phyloP scores from a whole-genome alignment of 2,113 vertebrate species.

The Triplophysa tibetana region DNA sequence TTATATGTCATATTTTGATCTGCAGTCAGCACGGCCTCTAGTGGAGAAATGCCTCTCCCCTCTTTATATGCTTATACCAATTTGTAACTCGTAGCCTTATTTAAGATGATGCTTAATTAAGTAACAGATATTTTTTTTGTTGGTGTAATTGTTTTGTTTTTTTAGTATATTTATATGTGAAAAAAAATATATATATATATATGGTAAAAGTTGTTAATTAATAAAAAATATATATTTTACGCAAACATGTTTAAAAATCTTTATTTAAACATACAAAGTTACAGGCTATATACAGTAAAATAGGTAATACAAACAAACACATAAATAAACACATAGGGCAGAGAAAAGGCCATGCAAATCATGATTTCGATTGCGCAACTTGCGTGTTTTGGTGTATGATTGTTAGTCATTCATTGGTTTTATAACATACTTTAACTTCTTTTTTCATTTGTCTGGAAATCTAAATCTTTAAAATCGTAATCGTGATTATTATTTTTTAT shows the following conservation, averaged over 20 bases:
- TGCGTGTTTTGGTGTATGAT: too few relatives aligned
- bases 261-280: not conserved
- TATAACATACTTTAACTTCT: too few relatives aligned
- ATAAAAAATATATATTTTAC: not conserved
- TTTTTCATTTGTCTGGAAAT: not conserved
- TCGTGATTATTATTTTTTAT: not conserved
- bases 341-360: too few relatives aligned
- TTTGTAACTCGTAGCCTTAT: not conserved
- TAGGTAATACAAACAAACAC: not conserved
- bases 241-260: not conserved
- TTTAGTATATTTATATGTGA: constrained; percentile 73
- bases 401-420: too few relatives aligned
- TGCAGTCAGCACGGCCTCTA: constrained; percentile 74
- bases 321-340: not conserved
- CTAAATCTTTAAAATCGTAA: not conserved
- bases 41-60: constrained; percentile 56
- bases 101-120: not conserved
- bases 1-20: constrained; percentile 71
- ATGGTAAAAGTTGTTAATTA: not conserved
- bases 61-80: not conserved
- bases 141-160: constrained; percentile 43
- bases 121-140: not conserved
- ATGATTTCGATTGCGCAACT: too few relatives aligned
- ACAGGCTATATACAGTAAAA: not conserved
- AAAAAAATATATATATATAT: constrained; percentile 60